Percentiles rank a stretch among this genome's conserved stretches.
Evolutionary conservation across 2,113 vertebrate genomes (phyloP).

Genomic region (Nothobranchius furzeri): DNA sequence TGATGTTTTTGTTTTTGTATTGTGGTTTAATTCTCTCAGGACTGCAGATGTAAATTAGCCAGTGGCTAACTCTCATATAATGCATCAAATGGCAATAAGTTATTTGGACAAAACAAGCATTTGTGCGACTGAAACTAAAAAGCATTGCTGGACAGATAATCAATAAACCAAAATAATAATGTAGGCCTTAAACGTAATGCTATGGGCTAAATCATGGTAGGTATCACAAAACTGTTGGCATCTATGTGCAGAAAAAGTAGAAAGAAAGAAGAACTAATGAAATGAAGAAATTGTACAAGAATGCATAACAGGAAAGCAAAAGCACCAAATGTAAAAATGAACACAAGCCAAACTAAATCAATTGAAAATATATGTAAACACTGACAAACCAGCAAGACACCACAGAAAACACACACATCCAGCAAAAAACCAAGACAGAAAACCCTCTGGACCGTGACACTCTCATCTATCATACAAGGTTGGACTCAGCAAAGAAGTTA

Average conservation of each 20-base stretch:
- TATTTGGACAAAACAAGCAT: no score
- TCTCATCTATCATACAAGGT: slow-evolving; percentile 9
- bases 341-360: not conserved
- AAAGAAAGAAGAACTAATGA: not conserved
- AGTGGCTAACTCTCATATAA: no score
- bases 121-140: no score
- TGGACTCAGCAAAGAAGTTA: slow-evolving; percentile 4
- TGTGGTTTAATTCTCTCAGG: no score
- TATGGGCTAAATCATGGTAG: slow-evolving; percentile 4
- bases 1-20: no score
- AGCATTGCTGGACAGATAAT: no score
- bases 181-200: not conserved
- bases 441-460: not conserved
- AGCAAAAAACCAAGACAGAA: not conserved
- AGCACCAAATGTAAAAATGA: not conserved
- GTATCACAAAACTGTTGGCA: no score
- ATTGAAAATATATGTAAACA: not conserved
- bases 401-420: not conserved
- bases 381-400: not conserved
- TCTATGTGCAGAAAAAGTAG: not conserved
- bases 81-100: no score
- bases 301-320: not conserved
- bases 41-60: no score
- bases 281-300: not conserved
- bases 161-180: no score